phyloP scores from a whole-genome alignment of 2,113 vertebrate species.

The Lampris incognitus region DNA sequence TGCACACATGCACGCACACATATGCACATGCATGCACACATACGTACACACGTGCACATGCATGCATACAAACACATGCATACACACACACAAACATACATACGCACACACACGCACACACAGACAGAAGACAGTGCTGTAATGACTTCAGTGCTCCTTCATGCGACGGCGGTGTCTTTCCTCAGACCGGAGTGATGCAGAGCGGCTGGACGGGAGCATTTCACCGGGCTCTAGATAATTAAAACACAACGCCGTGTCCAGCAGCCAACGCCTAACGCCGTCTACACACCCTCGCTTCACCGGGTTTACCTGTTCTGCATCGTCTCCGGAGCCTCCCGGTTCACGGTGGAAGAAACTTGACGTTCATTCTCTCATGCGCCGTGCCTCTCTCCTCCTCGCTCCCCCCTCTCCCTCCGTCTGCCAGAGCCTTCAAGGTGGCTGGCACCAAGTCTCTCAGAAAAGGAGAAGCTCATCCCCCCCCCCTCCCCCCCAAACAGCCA shows the following conservation, averaged over 20 bases:
- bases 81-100: too few species aligned
- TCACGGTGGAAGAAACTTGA: constrained; percentile 47
- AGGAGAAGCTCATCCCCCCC: constrained; percentile 1
- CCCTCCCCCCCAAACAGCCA: not conserved
- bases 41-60: not conserved
- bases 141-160: constrained; percentile 30
- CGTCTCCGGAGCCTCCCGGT: too few species aligned
- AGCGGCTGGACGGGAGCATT: not conserved
- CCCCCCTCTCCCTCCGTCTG: not conserved
- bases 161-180: not conserved
- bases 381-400: constrained; percentile 19
- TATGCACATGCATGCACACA: not conserved
- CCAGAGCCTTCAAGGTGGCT: constrained; percentile 41
- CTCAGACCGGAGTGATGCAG: not conserved
- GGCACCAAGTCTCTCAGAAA: constrained; percentile 29
- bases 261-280: constrained; percentile 5
- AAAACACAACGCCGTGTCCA: constrained; percentile 2
- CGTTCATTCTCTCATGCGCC: constrained; percentile 34
- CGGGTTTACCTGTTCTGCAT: not conserved
- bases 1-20: not conserved
- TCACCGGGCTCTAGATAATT: not conserved
- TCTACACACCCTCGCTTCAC: constrained; percentile 14
- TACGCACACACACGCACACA: not conserved
- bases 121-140: constrained; percentile 16
- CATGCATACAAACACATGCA: too few species aligned